Base-by-base conservation (phyloP, 2,888 invertebrate genomes). In the Candidula unifasciata region DNA sequence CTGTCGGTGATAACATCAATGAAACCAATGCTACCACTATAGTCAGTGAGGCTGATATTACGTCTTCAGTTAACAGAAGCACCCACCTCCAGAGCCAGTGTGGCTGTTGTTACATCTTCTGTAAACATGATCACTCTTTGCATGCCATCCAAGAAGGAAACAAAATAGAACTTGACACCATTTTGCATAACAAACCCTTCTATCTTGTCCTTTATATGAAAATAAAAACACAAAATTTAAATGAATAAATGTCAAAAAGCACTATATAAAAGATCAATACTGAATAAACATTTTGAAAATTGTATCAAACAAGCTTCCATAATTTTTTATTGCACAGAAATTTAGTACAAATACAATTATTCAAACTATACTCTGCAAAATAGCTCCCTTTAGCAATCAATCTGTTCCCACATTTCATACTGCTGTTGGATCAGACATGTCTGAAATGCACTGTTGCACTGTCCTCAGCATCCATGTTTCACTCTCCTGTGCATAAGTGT, bases 121-220 rank as follows among this genome's bases (percentile, higher is more conserved):
- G 99, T 99, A 93, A 99, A 97, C 68, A 99, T 94, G 44, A 99
- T 93, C 57, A 98, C 96, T 83, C 99, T 95, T 93, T 99, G 99
- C 92, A 97, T 95, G 0, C 99, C 99, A 94, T 98, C 96, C 83
- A 99, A 95, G 95, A 99, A 99, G 3, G 97, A 97, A 0, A 97
- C 97, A 96, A 97, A 97, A 91, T 95, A 96, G 1, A 95, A 89
- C 86, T 89, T 94, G 57, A 93, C 93, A 78, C 94, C 92, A 18
- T 89, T 85, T 81, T 91, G 88, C 64, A 89, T 89, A 87, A 92
- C 91, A 85, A 93, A 91, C 78, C 96, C 95, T 18, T 97, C 97
- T 76, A 96, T 95, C 69, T 96, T 96, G 93, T 98, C 96, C 95
- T 95, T 89, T 16, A 44, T 44, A 10, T 44, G 44, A 3, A 44